phyloP scores from a whole-genome alignment of 1,140 invertebrate species.

The Colletes latitarsis region DNA sequence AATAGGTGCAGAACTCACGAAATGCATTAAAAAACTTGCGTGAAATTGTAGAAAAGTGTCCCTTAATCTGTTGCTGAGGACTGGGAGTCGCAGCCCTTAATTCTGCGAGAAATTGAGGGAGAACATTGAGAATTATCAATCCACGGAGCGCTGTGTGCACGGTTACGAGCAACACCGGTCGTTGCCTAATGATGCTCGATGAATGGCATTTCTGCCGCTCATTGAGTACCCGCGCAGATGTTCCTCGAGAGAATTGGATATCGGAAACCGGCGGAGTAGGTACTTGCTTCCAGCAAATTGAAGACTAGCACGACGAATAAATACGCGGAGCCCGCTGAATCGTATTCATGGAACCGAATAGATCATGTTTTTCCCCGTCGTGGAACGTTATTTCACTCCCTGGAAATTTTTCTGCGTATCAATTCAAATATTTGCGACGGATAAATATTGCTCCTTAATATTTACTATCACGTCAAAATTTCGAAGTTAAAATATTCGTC shows the following conservation, averaged over 20 bases:
- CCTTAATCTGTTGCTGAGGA: conserved; percentile 35
- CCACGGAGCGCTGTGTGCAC: not conserved
- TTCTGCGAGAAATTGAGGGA: conserved; percentile 4
- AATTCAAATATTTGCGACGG: not conserved
- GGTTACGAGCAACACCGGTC: conserved; percentile 20
- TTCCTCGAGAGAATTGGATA: conserved; percentile 42
- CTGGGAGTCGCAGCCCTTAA: not conserved
- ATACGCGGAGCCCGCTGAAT: conserved; percentile 6
- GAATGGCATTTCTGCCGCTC: conserved; percentile 46
- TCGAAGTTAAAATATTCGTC: too few species aligned
- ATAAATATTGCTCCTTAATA: not conserved
- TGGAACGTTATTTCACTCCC: not conserved
- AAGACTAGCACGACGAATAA: conserved; percentile 14
- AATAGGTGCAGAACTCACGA: too few species aligned
- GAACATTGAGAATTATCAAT: conserved; percentile 47
- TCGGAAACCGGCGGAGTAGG: conserved; percentile 20
- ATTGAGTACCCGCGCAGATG: conserved; percentile 31
- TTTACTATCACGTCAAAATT: too few species aligned
- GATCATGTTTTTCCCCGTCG: not conserved
- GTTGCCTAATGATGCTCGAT: conserved; percentile 45
- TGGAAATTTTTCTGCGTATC: not conserved
- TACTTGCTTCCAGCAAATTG: not conserved
- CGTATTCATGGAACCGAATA: not conserved
- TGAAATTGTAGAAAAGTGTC: not conserved
- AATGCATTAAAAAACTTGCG: too few species aligned